A percentile compares a stretch with the other conserved stretches of the same genome.
These are phyloP conservation scores for Sciurus carolinensis DNA, from an alignment of 2,797 vertebrate genomes.

Conservation along the genomic window DNA sequence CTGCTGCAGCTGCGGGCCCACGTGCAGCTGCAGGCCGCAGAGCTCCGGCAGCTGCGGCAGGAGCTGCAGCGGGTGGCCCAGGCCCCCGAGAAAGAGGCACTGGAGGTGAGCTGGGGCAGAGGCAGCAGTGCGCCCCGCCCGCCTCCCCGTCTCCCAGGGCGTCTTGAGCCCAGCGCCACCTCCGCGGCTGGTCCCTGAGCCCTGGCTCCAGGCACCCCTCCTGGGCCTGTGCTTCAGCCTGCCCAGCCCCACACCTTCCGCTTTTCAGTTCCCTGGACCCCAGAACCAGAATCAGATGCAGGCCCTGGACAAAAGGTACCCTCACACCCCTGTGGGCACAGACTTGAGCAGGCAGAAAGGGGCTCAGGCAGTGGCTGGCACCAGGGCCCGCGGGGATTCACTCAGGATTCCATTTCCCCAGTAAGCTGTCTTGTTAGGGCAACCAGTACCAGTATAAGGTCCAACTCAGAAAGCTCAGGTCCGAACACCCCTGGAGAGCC, in stretches of 20 bases:
- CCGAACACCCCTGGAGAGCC: fast-evolving
- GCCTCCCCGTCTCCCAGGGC: neutral
- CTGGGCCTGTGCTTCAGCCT: neutral
- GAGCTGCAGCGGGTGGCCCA: neutral
- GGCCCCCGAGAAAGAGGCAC: neutral
- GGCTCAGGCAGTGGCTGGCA: neutral
- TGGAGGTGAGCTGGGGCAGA: constrained; percentile 45
- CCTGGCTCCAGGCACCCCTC: neutral
- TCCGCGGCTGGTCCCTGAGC: neutral
- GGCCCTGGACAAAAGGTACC: constrained; percentile 80
- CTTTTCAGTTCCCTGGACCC: constrained; percentile 46
- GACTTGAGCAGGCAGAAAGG: neutral
- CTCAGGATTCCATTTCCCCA: neutral
- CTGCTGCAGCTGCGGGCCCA: constrained; percentile 54
- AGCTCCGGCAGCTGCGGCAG: constrained; percentile 62
- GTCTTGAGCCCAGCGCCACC: neutral
- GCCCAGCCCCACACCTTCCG: neutral
- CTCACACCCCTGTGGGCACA: fast-evolving
- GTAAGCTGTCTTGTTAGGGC: fast-evolving
- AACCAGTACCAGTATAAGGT: fast-evolving
- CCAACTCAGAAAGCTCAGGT: neutral
- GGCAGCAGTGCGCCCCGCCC: neutral
- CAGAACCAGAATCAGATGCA: constrained; percentile 77
- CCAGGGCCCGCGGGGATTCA: fast-evolving
- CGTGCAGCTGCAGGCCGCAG: constrained; percentile 39